Evolutionary conservation across 2,113 vertebrate genomes (phyloP).

Genomic region (Ctenodactylus gundi): DNA sequence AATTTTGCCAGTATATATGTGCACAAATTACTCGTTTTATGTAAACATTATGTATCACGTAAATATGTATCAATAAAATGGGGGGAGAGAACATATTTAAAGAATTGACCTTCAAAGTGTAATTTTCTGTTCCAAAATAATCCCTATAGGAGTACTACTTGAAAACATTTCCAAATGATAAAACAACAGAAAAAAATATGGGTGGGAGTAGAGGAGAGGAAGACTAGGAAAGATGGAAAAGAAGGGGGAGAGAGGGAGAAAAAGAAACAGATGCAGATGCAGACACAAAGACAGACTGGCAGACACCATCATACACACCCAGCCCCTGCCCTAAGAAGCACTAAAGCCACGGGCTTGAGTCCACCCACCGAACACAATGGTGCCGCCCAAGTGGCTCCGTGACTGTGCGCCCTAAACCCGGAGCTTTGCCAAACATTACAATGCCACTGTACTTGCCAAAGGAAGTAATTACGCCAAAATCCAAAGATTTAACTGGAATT

Average conservation of each 20-base stretch:
- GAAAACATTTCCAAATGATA: conserved; percentile 13
- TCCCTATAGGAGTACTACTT: background rate
- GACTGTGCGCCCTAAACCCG: background rate
- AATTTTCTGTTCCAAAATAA: conserved; percentile 22
- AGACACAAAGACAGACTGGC: background rate
- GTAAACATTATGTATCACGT: no score
- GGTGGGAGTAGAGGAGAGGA: background rate
- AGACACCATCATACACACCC: background rate
- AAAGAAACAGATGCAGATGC: background rate
- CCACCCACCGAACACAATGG: background rate
- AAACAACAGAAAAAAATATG: background rate
- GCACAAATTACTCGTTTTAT: no score
- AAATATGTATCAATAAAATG: no score
- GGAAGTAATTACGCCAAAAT: conserved; percentile 71
- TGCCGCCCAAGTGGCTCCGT: background rate
- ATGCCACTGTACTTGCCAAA: conserved; percentile 47
- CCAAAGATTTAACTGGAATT: conserved; percentile 73
- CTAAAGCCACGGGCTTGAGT: background rate
- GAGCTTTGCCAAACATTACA: conserved; percentile 51
- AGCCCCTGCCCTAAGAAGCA: background rate
- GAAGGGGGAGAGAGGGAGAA: background rate
- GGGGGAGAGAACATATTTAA: background rate
- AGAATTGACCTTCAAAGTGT: background rate
- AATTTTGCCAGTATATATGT: no score
- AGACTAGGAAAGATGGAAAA: background rate